Evolutionary conservation across 2,888 invertebrate genomes (phyloP), one percentile per base, ranked within the genome.

Genomic region (Megaustenia siamemsis): DNA sequence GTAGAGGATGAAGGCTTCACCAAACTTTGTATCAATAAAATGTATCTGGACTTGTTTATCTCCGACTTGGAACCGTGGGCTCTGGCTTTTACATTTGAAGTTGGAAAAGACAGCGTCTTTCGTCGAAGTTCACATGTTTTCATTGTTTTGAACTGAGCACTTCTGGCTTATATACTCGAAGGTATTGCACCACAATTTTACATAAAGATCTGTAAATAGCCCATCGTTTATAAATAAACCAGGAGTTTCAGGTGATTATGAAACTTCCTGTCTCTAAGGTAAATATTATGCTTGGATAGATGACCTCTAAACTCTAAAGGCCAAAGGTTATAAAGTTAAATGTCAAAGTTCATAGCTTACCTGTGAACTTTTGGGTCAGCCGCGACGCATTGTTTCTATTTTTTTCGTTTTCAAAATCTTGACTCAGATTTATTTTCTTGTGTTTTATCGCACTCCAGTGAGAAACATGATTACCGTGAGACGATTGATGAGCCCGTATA

Each of bases 231-330:
- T 10, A 63, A 32, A 15, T 63, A 60, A 73, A 73, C 40, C n/a
- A n/a, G n/a, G 45, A 3, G 10, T 75, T 75, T 28, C 73, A 45
- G 49, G 49, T 75, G 73, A 45, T 75, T 75, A 28, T 75, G 73
- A 43, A 75, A 75, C 49, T 75, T 75, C 73, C 49, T n/a, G n/a
- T n/a, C n/a, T n/a, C n/a, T n/a, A n/a, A 28, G 63, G 71, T n/a
- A 71, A 63, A 63, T 32, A 53, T 32, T 32, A 71, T n/a, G n/a
- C 24, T 43, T 43, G 43, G 1, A 18, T 71, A 21, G 69, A 40
- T 69, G 40, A 8, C 38, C 18, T 40, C 5, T 3, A 66, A 12
- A 21, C 21, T 71, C 43, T 3, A 5, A 15, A 45, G 71, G 71
- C 45, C 71, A 10, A 32, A 28, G 71, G 71, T 73, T 43, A 43